Evolutionary conservation across 2,888 invertebrate genomes (phyloP).

Genomic region (Agriopis aurantiaria): DNA sequence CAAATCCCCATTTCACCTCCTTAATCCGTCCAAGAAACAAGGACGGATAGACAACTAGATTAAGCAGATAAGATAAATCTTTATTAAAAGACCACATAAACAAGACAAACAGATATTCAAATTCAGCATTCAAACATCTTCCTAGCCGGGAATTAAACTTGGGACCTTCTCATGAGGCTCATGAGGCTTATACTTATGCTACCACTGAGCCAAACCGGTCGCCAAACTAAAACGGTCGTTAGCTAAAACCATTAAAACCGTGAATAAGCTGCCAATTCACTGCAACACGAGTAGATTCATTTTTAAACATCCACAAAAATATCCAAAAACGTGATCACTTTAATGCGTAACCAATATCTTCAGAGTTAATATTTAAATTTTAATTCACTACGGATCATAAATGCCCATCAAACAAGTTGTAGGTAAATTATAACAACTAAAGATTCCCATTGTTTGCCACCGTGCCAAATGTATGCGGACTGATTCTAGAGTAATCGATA

Average conservation of each 20-base stretch:
- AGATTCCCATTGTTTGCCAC: background rate
- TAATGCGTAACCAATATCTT: slow-evolving; percentile 16
- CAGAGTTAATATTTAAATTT: slow-evolving; percentile 15
- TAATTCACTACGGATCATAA: slow-evolving; percentile 7
- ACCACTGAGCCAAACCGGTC: too few relatives aligned
- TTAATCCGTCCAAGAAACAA: too few relatives aligned
- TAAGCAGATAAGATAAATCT: too few relatives aligned
- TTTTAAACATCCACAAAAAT: background rate
- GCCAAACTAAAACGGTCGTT: too few relatives aligned
- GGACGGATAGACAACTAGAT: too few relatives aligned
- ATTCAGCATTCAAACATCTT: too few relatives aligned
- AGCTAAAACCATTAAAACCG: background rate
- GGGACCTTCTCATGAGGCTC: too few relatives aligned
- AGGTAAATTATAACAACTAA: background rate
- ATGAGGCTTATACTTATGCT: too few relatives aligned
- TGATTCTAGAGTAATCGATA: background rate
- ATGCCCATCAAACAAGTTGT: background rate
- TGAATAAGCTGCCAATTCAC: background rate
- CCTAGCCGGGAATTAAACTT: too few relatives aligned
- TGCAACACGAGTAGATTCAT: slow-evolving; percentile 2
- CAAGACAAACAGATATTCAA: too few relatives aligned
- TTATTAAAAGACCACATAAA: too few relatives aligned
- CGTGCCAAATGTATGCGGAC: background rate
- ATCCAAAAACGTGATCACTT: slow-evolving; percentile 1
- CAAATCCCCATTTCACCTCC: too few relatives aligned